These are phyloP conservation scores for Poeciliopsis prolifica DNA, from an alignment of 2,113 vertebrate species.

Conservation along the genomic window DNA sequence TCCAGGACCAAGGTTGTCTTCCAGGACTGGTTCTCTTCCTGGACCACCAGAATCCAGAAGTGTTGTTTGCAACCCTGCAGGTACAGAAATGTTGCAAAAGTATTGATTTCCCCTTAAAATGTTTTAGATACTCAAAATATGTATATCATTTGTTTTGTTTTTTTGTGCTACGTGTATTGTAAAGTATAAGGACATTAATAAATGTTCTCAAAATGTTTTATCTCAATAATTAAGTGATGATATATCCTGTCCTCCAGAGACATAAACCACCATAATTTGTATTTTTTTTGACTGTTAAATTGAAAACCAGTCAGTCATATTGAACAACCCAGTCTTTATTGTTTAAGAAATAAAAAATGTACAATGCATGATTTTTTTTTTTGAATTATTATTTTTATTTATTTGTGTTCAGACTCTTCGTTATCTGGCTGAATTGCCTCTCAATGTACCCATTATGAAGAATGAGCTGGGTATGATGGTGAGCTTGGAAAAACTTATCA, in stretches of 20 bases:
- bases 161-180: too few species aligned
- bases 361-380: too few species aligned
- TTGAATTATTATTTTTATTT: too few species aligned
- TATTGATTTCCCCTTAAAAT: neutral
- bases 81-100: slow-evolving; percentile 36
- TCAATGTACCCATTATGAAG: slow-evolving; percentile 76
- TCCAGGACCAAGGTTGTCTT: slow-evolving; percentile 81
- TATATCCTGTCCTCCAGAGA: neutral
- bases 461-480: slow-evolving; percentile 82
- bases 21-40: slow-evolving; percentile 81
- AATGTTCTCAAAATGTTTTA: neutral
- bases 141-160: neutral
- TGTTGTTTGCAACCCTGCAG: slow-evolving; percentile 77
- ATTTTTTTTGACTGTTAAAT: too few species aligned
- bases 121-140: neutral
- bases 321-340: too few species aligned
- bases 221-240: neutral
- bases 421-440: slow-evolving; percentile 78
- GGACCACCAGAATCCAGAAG: slow-evolving; percentile 73
- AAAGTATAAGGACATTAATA: too few species aligned
- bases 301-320: too few species aligned
- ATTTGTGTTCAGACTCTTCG: slow-evolving; percentile 69
- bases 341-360: too few species aligned
- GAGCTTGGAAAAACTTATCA: slow-evolving; percentile 77
- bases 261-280: neutral